Conservation (phyloP, 2,113 vertebrate genomes). For the Nicator chloris region DNA sequence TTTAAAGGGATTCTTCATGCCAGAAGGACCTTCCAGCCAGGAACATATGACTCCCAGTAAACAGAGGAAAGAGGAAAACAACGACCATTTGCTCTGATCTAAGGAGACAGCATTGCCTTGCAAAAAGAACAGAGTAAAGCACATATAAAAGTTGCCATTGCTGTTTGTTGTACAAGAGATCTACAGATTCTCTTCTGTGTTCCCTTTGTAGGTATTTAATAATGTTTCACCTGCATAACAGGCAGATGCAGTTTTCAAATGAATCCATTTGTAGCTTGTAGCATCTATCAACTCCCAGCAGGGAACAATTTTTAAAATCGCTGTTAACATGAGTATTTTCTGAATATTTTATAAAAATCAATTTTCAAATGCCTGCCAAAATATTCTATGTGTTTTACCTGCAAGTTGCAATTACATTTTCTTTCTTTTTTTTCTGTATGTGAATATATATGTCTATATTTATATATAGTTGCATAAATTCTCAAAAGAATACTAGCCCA, state of each 20-base stretch:
- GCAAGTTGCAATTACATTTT: neutral
- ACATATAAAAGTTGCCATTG: neutral
- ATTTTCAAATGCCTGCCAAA: conserved; percentile 24
- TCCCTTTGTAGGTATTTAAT: neutral
- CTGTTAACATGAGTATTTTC: conserved; percentile 1
- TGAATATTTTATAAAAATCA: conserved; percentile 46
- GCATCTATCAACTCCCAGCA: neutral
- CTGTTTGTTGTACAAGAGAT: neutral
- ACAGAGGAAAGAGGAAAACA: neutral
- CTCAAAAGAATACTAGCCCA: neutral
- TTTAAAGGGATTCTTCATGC: neutral
- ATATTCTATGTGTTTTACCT: neutral
- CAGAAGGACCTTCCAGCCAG: neutral
- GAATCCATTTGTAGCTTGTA: neutral
- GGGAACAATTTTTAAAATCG: neutral
- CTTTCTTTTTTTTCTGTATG: neutral
- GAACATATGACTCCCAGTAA: neutral
- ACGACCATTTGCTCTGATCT: neutral
- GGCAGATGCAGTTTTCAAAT: neutral
- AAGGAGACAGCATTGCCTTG: neutral
- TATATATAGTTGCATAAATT: neutral
- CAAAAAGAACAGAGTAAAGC: neutral
- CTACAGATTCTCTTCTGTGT: neutral
- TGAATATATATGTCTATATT: neutral
- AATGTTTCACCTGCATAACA: neutral